Evolutionary conservation across 2,797 vertebrate genomes (phyloP).

Genomic region (Sebastes jordani): DNA sequence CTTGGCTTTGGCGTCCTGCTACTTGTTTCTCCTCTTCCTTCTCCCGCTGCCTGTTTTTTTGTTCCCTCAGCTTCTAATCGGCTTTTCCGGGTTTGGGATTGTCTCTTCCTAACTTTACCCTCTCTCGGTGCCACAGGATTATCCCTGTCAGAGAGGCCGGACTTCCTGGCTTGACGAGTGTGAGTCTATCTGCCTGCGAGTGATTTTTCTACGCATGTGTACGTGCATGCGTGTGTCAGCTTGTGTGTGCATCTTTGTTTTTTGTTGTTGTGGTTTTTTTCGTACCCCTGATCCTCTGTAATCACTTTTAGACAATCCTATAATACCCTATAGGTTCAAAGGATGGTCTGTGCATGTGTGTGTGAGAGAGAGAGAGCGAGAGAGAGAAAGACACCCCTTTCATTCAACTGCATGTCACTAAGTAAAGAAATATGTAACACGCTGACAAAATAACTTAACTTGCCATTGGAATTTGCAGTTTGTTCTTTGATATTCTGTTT

Average conservation of each 20-base stretch:
- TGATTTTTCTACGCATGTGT: conserved; percentile 27
- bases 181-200: conserved; percentile 27
- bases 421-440: neutral
- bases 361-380: neutral
- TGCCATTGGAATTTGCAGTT: neutral
- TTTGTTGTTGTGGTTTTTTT: conserved; percentile 7
- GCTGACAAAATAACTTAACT: neutral
- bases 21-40: conserved; percentile 54
- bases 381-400: neutral
- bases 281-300: conserved; percentile 52
- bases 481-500: neutral
- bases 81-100: conserved; percentile 76
- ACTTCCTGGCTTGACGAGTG: conserved; percentile 60
- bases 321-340: conserved; percentile 54
- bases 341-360: conserved; percentile 13
- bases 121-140: conserved; percentile 68
- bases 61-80: conserved; percentile 75
- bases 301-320: conserved; percentile 61
- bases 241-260: conserved; percentile 19
- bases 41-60: conserved; percentile 63
- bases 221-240: neutral
- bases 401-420: neutral
- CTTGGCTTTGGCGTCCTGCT: conserved; percentile 60
- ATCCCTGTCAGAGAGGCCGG: conserved; percentile 68
- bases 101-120: conserved; percentile 71